Conservation (phyloP, 2,113 vertebrate genomes). For the Chinchilla lanigera region DNA sequence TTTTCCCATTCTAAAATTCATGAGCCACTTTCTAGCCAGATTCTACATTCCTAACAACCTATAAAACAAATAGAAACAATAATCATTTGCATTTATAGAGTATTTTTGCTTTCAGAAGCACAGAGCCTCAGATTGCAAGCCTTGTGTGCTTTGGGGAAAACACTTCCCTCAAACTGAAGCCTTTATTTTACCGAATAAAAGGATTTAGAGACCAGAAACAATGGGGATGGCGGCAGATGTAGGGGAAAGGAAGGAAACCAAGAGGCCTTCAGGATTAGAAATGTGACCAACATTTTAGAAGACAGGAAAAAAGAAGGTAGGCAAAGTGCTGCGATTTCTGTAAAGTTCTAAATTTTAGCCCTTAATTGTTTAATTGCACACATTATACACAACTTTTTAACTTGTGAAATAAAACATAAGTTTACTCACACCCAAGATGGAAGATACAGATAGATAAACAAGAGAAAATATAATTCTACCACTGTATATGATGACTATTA, state of each 20-base stretch:
- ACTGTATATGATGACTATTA: not conserved
- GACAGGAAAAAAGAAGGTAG: not conserved
- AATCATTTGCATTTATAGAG: constrained; percentile 38
- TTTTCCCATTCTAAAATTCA: constrained; percentile 17
- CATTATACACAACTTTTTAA: not conserved
- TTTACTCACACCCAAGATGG: not conserved
- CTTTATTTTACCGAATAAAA: constrained; percentile 55
- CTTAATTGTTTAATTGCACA: constrained; percentile 7
- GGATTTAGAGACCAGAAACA: constrained; percentile 26
- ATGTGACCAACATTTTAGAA: not conserved
- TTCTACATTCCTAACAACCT: not conserved
- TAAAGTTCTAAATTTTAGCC: constrained; percentile 2
- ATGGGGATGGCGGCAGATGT: not conserved
- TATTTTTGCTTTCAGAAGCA: constrained; percentile 11
- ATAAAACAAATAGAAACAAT: constrained; percentile 46
- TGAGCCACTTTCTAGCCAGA: not conserved
- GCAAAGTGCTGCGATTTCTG: not conserved
- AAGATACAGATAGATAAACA: constrained; percentile 30
- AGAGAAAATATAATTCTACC: not conserved
- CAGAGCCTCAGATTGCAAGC: constrained; percentile 32
- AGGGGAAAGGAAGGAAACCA: not conserved
- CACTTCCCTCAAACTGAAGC: constrained; percentile 1
- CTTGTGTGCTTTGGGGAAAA: constrained; percentile 38
- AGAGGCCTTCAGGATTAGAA: not conserved
- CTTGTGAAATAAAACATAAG: constrained; percentile 17